Percentiles rank a stretch among this genome's conserved stretches.
These are phyloP conservation scores for Drosophila kepulauana DNA, from an alignment of 1,140 invertebrate species.

Conservation along the genomic window DNA sequence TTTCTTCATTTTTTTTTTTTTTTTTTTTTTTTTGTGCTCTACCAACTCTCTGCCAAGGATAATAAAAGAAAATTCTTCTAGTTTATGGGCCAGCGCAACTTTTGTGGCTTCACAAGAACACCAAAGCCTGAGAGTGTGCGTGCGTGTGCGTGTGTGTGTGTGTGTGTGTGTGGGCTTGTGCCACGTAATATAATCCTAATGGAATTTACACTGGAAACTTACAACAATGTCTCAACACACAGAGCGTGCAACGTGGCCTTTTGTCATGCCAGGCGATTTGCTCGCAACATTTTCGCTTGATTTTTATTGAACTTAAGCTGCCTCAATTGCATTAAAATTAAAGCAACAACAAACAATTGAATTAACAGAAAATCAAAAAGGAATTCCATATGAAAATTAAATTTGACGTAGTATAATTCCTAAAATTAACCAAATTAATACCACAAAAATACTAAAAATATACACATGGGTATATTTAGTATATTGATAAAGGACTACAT, in stretches of 20 bases:
- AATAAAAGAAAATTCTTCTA: conserved; percentile 73
- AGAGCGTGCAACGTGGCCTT: conserved; percentile 56
- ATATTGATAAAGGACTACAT: too few species aligned
- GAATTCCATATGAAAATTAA: background rate
- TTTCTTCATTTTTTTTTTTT: background rate
- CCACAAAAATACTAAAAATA: too few species aligned
- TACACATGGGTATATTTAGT: too few species aligned
- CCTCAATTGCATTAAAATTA: background rate
- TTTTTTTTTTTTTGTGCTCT: conserved; percentile 14
- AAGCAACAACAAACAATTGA: background rate
- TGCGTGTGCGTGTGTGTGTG: conserved; percentile 26
- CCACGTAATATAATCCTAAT: conserved; percentile 79
- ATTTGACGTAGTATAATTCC: too few species aligned
- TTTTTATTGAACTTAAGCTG: conserved; percentile 23
- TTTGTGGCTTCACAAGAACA: conserved; percentile 63
- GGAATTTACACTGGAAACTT: conserved; percentile 80
- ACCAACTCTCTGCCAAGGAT: conserved; percentile 68
- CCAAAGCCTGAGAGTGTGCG: conserved; percentile 10
- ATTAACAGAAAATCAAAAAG: background rate
- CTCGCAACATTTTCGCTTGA: conserved; percentile 10
- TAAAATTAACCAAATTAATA: too few species aligned
- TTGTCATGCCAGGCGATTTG: conserved; percentile 54
- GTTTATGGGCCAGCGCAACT: conserved; percentile 67
- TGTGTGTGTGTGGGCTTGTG: conserved; percentile 29
- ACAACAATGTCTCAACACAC: conserved; percentile 51